Evolutionary conservation across 2,797 vertebrate genomes (phyloP), one percentile per base, ranked within the genome.

Genomic region (Anniella stebbinsi): DNA sequence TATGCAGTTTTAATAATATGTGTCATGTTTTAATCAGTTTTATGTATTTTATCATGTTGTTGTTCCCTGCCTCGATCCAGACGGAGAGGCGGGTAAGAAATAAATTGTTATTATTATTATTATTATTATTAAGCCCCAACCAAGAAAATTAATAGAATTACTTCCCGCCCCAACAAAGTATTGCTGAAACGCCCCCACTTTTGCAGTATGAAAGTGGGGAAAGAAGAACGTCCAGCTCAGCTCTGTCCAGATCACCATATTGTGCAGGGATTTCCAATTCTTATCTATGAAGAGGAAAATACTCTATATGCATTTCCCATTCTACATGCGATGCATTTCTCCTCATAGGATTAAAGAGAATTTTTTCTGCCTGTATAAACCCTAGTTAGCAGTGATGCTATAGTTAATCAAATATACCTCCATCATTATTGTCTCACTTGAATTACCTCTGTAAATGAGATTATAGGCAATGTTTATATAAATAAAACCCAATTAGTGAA

Each of bases 401-500:
- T 67, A 70, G 45, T 38, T 80, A 67, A 51, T 67, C 41, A 60
- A 38, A 86, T 80, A 36, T 11, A 69, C 10, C 63, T 54, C 77
- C 25, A 6, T 88, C 70, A 88, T 88, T 88, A 54, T 88, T 88
- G 77, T 69, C 48, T 80, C 48, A 80, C 23, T 78, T 87, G 86
- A 87, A 87, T 87, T 48, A 87, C 25, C 86, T 80, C 66, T 80
- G n/a, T 54, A 70, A 80, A 88, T 88, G 63, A 80, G 69, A 28
- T 88, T 88, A 70, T 54, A 80, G 45, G 77, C 48, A 30, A 41
- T 57, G 76, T 80, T 80, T 80, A 88, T 80, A 70, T 70, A 70
- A 80, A 88, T 48, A 80, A 80, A 88, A 88, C 33, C 54, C 66
- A 80, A 70, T 88, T 80, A 88, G 45, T 70, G 66, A 88, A 88